Evolutionary conservation across 2,113 vertebrate species (phyloP).

Genomic region (Rhagologus leucostigma): DNA sequence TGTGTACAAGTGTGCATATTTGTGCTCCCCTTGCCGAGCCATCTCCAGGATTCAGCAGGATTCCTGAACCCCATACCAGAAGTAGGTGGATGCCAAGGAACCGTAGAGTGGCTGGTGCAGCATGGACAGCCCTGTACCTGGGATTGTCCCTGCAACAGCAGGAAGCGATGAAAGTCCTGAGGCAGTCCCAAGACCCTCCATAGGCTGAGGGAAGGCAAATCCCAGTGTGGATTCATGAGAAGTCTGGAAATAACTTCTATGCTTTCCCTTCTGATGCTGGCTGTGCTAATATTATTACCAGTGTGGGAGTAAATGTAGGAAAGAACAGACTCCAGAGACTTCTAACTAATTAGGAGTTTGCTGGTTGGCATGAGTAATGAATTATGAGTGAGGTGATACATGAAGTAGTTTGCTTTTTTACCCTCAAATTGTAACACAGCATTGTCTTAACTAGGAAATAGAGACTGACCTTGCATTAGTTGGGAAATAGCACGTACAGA

Average conservation of each 20-base stretch:
- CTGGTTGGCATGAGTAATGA: neutral
- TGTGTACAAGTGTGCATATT: neutral
- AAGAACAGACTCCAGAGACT: neutral
- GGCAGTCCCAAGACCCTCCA: neutral
- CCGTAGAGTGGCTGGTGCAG: no score
- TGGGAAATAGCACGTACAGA: neutral
- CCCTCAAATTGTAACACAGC: neutral
- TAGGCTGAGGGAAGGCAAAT: neutral
- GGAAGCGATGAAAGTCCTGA: rapidly evolving
- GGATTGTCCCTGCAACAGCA: neutral
- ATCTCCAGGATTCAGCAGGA: neutral
- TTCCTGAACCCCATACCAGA: neutral
- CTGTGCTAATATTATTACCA: neutral
- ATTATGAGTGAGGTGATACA: neutral
- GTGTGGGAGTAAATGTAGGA: neutral
- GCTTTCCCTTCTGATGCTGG: neutral
- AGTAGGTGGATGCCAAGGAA: neutral
- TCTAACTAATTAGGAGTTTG: neutral
- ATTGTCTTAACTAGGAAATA: neutral
- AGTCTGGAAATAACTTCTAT: neutral
- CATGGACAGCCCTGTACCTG: rapidly evolving
- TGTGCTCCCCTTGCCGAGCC: neutral
- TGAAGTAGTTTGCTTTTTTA: neutral
- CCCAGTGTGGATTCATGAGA: neutral
- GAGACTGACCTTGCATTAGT: neutral